Evolutionary conservation across 2,113 vertebrate genomes (phyloP).

Genomic region (Perca flavescens): DNA sequence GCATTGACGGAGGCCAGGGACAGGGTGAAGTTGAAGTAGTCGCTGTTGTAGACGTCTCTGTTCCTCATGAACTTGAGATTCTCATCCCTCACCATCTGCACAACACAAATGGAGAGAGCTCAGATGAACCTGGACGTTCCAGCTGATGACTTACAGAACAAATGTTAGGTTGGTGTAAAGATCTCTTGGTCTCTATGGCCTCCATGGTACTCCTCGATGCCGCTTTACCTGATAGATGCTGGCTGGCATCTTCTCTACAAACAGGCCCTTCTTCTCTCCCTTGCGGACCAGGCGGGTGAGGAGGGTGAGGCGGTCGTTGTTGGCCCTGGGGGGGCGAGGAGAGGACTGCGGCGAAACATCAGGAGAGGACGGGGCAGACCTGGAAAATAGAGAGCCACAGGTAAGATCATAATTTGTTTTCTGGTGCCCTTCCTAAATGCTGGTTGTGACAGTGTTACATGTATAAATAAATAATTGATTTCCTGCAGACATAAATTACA

Average conservation of each 20-base stretch:
- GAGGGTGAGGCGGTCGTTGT: slow-evolving; percentile 96
- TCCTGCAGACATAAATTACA: background rate
- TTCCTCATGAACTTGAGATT: slow-evolving; percentile 99
- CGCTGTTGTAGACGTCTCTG: slow-evolving; percentile 96
- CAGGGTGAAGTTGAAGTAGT: slow-evolving; percentile 98
- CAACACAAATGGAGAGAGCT: background rate
- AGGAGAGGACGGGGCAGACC: slow-evolving; percentile 97
- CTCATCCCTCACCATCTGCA: slow-evolving; percentile 97
- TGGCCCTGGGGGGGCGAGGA: slow-evolving; percentile 94
- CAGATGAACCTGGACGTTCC: background rate
- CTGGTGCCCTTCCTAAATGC: background rate
- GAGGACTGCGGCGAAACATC: slow-evolving; percentile 98
- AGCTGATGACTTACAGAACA: background rate
- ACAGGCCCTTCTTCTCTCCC: slow-evolving; percentile 97
- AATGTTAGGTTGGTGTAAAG: background rate
- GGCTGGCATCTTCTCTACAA: slow-evolving; percentile 98
- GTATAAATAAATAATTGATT: background rate
- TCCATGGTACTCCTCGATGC: background rate
- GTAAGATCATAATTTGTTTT: background rate
- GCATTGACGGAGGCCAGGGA: slow-evolving; percentile 96
- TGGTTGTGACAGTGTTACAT: background rate
- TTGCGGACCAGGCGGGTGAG: slow-evolving; percentile 97
- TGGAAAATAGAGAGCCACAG: slow-evolving; percentile 61
- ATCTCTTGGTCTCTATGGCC: background rate
- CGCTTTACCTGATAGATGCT: slow-evolving; percentile 93